phyloP scores from a whole-genome alignment of 1,140 invertebrate genomes.

The Ceratoteleas bidentatus region DNA sequence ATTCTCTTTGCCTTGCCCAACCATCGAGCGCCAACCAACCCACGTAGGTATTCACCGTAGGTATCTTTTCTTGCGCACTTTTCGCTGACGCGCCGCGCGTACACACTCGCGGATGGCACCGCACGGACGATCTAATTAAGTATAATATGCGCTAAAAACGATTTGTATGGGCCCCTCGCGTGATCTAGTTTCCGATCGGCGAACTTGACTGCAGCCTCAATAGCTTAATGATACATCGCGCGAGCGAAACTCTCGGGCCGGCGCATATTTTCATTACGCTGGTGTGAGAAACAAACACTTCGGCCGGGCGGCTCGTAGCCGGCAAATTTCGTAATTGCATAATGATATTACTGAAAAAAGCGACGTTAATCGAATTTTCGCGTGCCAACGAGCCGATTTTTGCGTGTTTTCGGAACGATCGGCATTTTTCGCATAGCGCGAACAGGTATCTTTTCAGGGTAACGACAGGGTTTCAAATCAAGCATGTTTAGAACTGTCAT shows the following conservation, averaged over 20 bases:
- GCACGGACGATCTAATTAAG: slow-evolving; percentile 75
- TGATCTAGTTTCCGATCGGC: slow-evolving; percentile 59
- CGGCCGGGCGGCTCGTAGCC: slow-evolving; percentile 2
- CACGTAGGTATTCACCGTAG: slow-evolving; percentile 63
- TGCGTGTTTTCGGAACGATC: too few relatives aligned
- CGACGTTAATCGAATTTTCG: slow-evolving; percentile 36
- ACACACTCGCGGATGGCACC: slow-evolving; percentile 61
- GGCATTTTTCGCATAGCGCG: too few relatives aligned
- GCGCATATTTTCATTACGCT: slow-evolving; percentile 53
- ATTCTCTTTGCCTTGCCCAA: slow-evolving; percentile 76
- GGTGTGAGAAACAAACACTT: slow-evolving; percentile 62
- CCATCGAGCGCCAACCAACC: slow-evolving; percentile 67
- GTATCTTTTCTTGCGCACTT: slow-evolving; percentile 57
- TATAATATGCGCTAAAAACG: slow-evolving; percentile 63
- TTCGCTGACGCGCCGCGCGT: slow-evolving; percentile 49
- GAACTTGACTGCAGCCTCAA: slow-evolving; percentile 45
- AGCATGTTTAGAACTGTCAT: too few relatives aligned
- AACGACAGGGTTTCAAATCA: too few relatives aligned
- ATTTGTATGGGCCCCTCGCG: slow-evolving; percentile 47
- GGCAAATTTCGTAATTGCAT: slow-evolving; percentile 49
- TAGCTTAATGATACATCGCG: slow-evolving; percentile 60
- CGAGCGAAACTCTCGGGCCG: slow-evolving; percentile 24
- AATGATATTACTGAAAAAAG: slow-evolving; percentile 41
- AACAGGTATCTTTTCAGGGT: too few relatives aligned
- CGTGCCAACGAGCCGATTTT: slow-evolving; percentile 3